Conservation (phyloP, 2,797 vertebrate genomes). For the Tokudaia tokunoshimensis region DNA sequence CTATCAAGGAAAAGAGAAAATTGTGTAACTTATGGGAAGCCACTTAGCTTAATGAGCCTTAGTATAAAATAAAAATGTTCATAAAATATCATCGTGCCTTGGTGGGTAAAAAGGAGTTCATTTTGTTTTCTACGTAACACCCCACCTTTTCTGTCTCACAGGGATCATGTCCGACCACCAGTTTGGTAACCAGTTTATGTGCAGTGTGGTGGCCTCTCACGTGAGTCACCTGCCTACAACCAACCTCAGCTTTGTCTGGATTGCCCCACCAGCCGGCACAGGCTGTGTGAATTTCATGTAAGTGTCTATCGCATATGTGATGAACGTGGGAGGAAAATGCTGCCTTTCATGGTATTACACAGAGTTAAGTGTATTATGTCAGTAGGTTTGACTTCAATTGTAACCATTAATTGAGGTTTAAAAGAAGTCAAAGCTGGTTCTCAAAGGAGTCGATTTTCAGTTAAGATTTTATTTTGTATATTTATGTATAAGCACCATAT, state of each 20-base stretch:
- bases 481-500: conserved; percentile 13
- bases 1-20: not conserved
- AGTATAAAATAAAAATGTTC: not conserved
- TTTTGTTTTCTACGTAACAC: conserved; percentile 47
- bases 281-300: conserved; percentile 99
- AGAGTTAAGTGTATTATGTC: conserved; percentile 12
- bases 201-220: conserved; percentile 98
- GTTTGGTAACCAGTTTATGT: conserved; percentile 98
- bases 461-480: not conserved
- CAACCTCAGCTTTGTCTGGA: conserved; percentile 98
- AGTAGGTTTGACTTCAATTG: not conserved
- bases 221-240: conserved; percentile 97
- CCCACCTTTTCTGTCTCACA: conserved; percentile 81
- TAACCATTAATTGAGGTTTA: conserved; percentile 24
- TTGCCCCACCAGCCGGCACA: conserved; percentile 96
- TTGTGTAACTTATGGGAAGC: not conserved
- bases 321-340: not conserved
- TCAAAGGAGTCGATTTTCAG: not conserved
- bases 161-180: conserved; percentile 97
- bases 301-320: conserved; percentile 76
- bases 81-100: not conserved
- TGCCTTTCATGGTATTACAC: not conserved
- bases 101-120: not conserved
- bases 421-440: not conserved
- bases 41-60: not conserved